Base-by-base conservation (phyloP, 2,113 vertebrate species). In the Dendropsophus ebraccatus region DNA sequence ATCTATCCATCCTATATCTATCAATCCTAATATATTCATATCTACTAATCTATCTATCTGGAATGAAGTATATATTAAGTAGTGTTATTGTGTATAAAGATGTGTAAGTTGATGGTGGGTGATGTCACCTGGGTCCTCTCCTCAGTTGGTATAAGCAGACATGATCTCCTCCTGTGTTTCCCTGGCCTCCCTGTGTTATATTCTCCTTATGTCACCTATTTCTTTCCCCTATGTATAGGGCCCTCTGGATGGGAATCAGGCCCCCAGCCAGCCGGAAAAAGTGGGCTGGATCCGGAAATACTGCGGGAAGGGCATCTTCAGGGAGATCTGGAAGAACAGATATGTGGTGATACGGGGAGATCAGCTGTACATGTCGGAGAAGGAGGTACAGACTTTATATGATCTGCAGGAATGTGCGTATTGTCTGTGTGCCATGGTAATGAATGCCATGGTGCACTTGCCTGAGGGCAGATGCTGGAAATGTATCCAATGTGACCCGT, bases 281-380 rank as follows among this genome's bases (percentile, higher is more conserved):
- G 94, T 95, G 69, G 97, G 97, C 90, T 99, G 98, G 98, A 96
- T 99, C 91, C 93, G 97, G 75, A 98, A 97, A 93, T 99, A 96
- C 88, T 98, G 97, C 78, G 97, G 97, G 58, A 96, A 94, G 91
- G 97, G 97, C 74, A 96, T 99, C 90, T 99, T 99, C 93, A 92
- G 98, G 86, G 97, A 99, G 90, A 97, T 99, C 91, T 99, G 97
- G 98, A 99, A 96, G 92, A 97, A 96, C 92, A 95, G 98, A 86
- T 99, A 96, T 3, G 94, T 97, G 89, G 90, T 97, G 69, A 92
- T 99, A 87, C 95, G 93, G 88, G 96, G 95, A 86, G 96, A 98
- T 85, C 97, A 98, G 91, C 96, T 99, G 56, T 96, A 93, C 91
- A 91, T 99, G 91, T 95, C 96, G 0, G 96, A 97, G 88, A 99